A percentile compares a stretch with the other conserved stretches of the same genome.
phyloP scores from a whole-genome alignment of 2,888 invertebrate species.

The Pilophorus perplexus region DNA sequence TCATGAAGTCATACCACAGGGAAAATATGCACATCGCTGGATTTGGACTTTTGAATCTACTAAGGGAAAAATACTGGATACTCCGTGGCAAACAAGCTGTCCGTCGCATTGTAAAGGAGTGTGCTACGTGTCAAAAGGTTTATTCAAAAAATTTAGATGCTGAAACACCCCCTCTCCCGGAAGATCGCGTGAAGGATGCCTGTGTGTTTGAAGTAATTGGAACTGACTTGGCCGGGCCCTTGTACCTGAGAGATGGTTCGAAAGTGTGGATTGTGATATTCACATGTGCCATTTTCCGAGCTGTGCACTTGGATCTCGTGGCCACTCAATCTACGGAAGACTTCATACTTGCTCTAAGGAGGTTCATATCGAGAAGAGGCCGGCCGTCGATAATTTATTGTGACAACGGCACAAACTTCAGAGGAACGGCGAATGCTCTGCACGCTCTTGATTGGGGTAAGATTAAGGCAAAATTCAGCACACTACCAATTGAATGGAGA shows the following conservation, averaged over 20 bases:
- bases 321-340: not conserved
- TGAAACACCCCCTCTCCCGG: not conserved
- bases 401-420: slow-evolving; percentile 12
- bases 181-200: slow-evolving; percentile 48
- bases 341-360: slow-evolving; percentile 9
- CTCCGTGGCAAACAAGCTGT: not conserved
- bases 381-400: slow-evolving; percentile 1
- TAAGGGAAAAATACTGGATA: slow-evolving; percentile 24
- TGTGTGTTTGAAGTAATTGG: slow-evolving; percentile 50
- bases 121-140: not conserved
- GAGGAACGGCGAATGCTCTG: not conserved
- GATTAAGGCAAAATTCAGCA: not conserved
- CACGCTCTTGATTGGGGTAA: not conserved
- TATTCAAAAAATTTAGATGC: not conserved
- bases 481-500: not conserved
- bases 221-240: slow-evolving; percentile 52
- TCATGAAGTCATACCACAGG: not conserved
- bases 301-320: slow-evolving; percentile 32
- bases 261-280: slow-evolving; percentile 31
- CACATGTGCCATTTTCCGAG: slow-evolving; percentile 33
- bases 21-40: not conserved
- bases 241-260: slow-evolving; percentile 47
- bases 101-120: not conserved
- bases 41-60: slow-evolving; percentile 3
- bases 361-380: slow-evolving; percentile 31